Percentiles rank a stretch among this genome's conserved stretches.
Evolutionary conservation across 2,113 vertebrate genomes (phyloP).

Genomic region (Peromyscus polionotus): DNA sequence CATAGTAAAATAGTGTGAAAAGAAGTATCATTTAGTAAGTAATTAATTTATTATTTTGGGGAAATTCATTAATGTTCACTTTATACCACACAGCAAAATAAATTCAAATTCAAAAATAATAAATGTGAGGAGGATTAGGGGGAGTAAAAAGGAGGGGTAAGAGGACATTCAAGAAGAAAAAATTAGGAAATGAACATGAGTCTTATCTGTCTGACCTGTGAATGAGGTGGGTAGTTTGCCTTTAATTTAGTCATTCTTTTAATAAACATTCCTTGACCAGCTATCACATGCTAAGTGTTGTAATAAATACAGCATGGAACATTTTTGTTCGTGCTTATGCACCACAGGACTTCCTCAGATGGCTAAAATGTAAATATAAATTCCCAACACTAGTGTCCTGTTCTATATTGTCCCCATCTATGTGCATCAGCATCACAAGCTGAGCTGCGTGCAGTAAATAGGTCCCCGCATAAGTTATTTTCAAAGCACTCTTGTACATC

Average conservation of each 20-base stretch:
- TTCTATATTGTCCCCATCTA: background rate
- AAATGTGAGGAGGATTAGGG: background rate
- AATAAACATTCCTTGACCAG: background rate
- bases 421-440: background rate
- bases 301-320: background rate
- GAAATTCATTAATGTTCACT: background rate
- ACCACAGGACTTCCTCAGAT: background rate
- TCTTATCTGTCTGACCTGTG: background rate
- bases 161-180: background rate
- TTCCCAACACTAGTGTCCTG: background rate
- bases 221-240: background rate
- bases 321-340: background rate
- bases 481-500: conserved; percentile 54
- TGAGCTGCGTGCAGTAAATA: background rate
- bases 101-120: conserved; percentile 26
- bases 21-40: background rate
- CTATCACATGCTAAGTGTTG: background rate
- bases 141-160: fast-evolving
- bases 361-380: background rate
- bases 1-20: background rate
- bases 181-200: background rate
- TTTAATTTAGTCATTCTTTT: background rate
- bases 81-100: background rate
- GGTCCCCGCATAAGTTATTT: background rate
- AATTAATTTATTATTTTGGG: background rate